A percentile compares a stretch with the other conserved stretches of the same genome.
Conservation (phyloP, 2,797 vertebrate genomes). For the Fistularia tabacaria region DNA sequence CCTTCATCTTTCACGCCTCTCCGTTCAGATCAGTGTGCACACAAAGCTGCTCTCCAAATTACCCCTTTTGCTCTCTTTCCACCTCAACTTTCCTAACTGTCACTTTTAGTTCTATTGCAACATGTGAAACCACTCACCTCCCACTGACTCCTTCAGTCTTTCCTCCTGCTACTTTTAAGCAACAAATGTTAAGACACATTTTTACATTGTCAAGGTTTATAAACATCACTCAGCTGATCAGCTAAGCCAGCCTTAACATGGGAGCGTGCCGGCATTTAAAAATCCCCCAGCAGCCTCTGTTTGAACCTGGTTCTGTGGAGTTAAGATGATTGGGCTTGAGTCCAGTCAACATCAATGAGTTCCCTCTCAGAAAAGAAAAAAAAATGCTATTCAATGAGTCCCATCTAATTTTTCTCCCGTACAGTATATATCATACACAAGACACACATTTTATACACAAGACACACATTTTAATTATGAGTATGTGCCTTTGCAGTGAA, state of each 20-base stretch:
- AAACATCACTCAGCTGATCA: conserved; percentile 28
- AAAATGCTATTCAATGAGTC: too few relatives aligned
- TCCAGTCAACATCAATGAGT: conserved; percentile 11
- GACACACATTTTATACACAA: too few relatives aligned
- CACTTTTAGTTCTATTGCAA: too few relatives aligned
- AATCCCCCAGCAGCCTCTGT: conserved; percentile 17
- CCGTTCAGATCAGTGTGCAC: too few relatives aligned
- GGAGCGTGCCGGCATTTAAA: conserved; percentile 19
- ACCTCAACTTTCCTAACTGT: neutral
- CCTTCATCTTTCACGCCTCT: too few relatives aligned
- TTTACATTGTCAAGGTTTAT: conserved; percentile 39
- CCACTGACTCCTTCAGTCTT: neutral
- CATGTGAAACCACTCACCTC: too few relatives aligned
- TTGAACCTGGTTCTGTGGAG: conserved; percentile 9
- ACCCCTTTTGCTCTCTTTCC: neutral
- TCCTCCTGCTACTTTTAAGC: neutral
- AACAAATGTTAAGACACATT: conserved; percentile 17
- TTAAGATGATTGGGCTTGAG: neutral
- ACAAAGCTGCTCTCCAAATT: neutral
- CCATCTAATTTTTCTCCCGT: too few relatives aligned
- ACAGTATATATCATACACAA: too few relatives aligned
- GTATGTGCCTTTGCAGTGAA: too few relatives aligned
- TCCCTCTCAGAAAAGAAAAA: conserved; percentile 2
- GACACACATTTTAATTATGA: too few relatives aligned
- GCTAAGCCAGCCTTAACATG: conserved; percentile 15